Evolutionary conservation across 2,888 invertebrate species (phyloP), one percentile per base, ranked within the genome.

Genomic region (Octonoba sinensis): DNA sequence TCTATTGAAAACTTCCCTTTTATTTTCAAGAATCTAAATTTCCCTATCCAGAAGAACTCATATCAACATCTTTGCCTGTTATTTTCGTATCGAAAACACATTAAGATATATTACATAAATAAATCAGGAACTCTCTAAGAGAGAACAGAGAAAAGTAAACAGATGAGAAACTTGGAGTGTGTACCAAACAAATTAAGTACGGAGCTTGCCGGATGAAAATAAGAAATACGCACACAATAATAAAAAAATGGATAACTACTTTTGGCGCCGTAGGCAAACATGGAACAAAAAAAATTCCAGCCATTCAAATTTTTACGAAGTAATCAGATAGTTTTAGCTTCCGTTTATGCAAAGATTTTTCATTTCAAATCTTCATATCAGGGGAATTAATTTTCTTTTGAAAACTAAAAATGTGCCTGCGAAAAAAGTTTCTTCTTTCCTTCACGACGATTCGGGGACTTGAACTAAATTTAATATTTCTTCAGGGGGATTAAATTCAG

Each of bases 231-330:
- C 15, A 44, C 24, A 11, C 16, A 36, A 59, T 18, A 49, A 67
- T 67, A 67, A 60, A 67, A 62, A 47, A 77, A 64, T 54, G 46
- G 27, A 66, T 66, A 66, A 75, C 62, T 77, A 70, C 69, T 64
- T 54, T 56, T 44, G 24, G 56, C 54, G 69, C 76, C 70, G 27
- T 46, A 77, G 69, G 76, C 70, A 70, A 77, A 77, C 76, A 77
- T 69, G 67, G 69, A 77, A 74, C 57, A 47, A 66, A 27, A 77
- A 69, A 77, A 73, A 76, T 64, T 62, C 24, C 47, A 51, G 69
- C 76, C 76, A 77, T 77, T 77, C 69, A 77, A 77, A 70, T 77
- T 77, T 77, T 77, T 77, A 77, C 69, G 64, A 77, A 77, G 76
- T 77, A 64, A 77, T 77, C 76, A 77, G 70, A 77, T 77, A 77